These are phyloP conservation scores for Agapornis roseicollis DNA, from an alignment of 2,113 vertebrate genomes.

Conservation along the genomic window DNA sequence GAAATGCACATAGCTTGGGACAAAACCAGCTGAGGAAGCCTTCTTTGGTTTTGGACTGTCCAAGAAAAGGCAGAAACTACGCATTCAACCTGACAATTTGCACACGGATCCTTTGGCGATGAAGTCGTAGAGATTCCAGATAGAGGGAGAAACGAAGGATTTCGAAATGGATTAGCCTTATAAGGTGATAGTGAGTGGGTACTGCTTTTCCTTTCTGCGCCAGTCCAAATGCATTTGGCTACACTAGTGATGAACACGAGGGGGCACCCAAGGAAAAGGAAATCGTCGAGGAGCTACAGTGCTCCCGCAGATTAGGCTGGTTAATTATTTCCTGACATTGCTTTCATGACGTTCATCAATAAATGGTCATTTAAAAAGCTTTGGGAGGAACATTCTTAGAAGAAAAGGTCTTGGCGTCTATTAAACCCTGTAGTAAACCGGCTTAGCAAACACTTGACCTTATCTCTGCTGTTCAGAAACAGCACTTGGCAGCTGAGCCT, in stretches of 20 bases:
- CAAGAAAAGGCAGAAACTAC: neutral
- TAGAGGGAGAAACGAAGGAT: neutral
- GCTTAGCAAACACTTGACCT: neutral
- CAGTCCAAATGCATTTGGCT: neutral
- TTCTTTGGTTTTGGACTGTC: neutral
- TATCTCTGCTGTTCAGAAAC: neutral
- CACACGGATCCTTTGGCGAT: neutral
- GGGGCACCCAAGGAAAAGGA: slow-evolving; percentile 47
- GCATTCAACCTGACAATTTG: neutral
- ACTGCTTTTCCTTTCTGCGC: neutral
- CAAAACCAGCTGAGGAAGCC: neutral
- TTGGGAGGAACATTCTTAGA: neutral
- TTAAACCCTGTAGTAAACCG: neutral
- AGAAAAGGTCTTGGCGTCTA: neutral
- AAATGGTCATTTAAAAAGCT: neutral
- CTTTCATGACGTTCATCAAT: neutral
- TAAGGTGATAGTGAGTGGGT: neutral
- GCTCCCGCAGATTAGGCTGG: neutral
- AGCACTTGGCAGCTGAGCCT: neutral
- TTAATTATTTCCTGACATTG: neutral
- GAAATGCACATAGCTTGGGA: neutral
- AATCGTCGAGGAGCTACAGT: neutral
- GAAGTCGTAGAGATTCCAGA: neutral
- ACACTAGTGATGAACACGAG: neutral
- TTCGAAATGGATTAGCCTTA: neutral